Evolutionary conservation across 2,888 invertebrate genomes (phyloP).

Genomic region (Miltochrista miniata): DNA sequence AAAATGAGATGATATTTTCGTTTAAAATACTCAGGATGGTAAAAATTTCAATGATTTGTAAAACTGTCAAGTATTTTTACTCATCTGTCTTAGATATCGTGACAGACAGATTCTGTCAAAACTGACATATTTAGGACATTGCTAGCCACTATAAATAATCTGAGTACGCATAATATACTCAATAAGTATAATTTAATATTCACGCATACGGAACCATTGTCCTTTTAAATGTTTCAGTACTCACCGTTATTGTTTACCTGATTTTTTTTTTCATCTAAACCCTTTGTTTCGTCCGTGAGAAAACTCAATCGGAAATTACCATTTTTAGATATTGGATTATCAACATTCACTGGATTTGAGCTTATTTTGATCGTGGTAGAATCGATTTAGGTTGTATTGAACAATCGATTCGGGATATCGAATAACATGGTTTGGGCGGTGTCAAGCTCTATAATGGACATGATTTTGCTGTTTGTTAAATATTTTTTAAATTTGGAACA

Average conservation of each 20-base stretch:
- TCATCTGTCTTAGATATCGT: no score
- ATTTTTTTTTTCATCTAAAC: constrained; percentile 67
- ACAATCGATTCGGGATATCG: constrained; percentile 52
- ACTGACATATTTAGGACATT: no score
- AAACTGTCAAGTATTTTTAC: no score
- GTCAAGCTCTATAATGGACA: constrained; percentile 23
- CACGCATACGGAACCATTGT: constrained; percentile 23
- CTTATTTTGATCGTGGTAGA: constrained; percentile 56
- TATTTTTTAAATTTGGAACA: constrained; percentile 45
- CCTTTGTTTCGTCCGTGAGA: constrained; percentile 78
- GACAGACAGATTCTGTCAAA: no score
- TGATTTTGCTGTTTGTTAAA: constrained; percentile 29
- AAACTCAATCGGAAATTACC: constrained; percentile 74
- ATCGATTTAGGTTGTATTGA: constrained; percentile 56
- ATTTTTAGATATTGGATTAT: constrained; percentile 81
- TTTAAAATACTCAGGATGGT: no score
- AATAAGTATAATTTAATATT: no score
- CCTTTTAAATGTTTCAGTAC: constrained; percentile 3
- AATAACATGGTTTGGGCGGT: constrained; percentile 68
- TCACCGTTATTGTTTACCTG: constrained; percentile 51
- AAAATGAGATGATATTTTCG: no score
- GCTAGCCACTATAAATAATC: no score
- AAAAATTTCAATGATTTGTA: no score
- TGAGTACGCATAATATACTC: no score
- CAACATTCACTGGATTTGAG: constrained; percentile 51